A percentile compares a stretch with the other conserved stretches of the same genome.
Evolutionary conservation across 2,797 vertebrate genomes (phyloP).

Genomic region (Hydrolagus colliei): DNA sequence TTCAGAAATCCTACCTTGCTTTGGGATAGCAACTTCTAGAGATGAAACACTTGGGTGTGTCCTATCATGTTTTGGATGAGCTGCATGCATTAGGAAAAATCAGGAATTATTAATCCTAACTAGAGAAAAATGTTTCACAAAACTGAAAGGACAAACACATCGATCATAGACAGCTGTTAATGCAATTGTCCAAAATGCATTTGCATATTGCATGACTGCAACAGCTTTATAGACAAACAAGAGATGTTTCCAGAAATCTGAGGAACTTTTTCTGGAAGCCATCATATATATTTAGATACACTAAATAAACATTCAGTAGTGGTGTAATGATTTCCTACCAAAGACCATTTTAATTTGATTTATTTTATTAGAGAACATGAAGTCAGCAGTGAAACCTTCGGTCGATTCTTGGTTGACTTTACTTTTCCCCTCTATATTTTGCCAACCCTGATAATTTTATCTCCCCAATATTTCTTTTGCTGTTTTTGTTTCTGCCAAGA

Average conservation of each 20-base stretch:
- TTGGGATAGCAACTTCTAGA: conserved; percentile 98
- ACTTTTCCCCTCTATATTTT: no score
- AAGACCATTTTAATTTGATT: no score
- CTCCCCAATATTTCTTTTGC: no score
- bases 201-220: conserved; percentile 61
- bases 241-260: conserved; percentile 68
- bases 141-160: conserved; percentile 71
- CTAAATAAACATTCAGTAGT: no score
- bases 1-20: conserved; percentile 90
- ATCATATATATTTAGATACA: no score
- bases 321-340: no score
- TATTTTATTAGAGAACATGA: no score
- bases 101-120: conserved; percentile 82
- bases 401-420: no score
- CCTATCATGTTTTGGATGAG: conserved; percentile 69
- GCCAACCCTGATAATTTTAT: no score
- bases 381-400: no score
- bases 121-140: conserved; percentile 48
- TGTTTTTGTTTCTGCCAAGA: no score
- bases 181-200: conserved; percentile 61
- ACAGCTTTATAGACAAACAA: conserved; percentile 71
- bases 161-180: conserved; percentile 68
- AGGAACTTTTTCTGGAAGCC: no score
- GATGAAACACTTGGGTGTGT: conserved; percentile 96
- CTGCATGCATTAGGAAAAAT: conserved; percentile 90